phyloP scores from a whole-genome alignment of 2,888 invertebrate species.

The Eilema depressum region DNA sequence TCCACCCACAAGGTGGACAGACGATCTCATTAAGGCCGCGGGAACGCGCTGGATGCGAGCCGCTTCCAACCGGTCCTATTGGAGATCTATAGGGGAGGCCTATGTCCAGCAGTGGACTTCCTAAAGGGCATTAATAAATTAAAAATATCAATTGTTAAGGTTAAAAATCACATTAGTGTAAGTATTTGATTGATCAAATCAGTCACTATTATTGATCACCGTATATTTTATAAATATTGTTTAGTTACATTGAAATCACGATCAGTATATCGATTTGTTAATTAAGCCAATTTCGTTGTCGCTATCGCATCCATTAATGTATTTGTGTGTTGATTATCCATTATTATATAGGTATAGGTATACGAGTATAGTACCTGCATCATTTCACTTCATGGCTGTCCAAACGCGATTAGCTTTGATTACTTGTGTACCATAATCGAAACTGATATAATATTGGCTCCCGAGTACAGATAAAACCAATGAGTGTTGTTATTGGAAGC shows the following conservation, averaged over 20 bases:
- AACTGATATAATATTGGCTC: neutral
- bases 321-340: neutral
- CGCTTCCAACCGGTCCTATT: no score
- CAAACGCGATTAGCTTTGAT: conserved; percentile 6
- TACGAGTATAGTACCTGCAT: conserved; percentile 2
- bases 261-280: conserved; percentile 28
- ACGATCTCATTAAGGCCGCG: no score
- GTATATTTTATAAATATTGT: conserved; percentile 13
- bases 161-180: neutral
- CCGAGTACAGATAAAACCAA: neutral
- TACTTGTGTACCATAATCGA: neutral
- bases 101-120: no score
- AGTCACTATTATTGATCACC: neutral
- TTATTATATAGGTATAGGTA: neutral
- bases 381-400: conserved; percentile 1
- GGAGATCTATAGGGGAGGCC: no score
- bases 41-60: no score
- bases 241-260: conserved; percentile 14
- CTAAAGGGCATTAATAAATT: no score
- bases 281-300: conserved; percentile 25
- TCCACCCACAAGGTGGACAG: no score
- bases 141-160: no score
- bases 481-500: neutral
- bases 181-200: neutral
- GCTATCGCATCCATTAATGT: conserved; percentile 14